Evolutionary conservation across 1,140 invertebrate species (phyloP).

Genomic region (Mamestra configurata): DNA sequence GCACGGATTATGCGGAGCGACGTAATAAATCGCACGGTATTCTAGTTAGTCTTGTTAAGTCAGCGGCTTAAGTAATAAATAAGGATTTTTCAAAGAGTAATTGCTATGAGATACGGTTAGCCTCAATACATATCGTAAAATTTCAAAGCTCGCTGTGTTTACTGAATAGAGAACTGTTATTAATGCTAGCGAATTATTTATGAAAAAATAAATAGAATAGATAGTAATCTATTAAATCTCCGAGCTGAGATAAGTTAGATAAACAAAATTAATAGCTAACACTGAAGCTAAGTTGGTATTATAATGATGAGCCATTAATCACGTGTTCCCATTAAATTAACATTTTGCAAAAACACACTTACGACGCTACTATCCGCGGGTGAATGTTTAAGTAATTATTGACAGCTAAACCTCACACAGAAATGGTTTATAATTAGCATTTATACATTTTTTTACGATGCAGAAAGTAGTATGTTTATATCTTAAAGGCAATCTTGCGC

Average conservation of each 20-base stretch:
- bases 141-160: slow-evolving; percentile 6
- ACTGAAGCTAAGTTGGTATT: slow-evolving; percentile 22
- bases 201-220: slow-evolving; percentile 30
- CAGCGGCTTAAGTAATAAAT: slow-evolving; percentile 37
- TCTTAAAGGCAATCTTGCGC: slow-evolving; percentile 12
- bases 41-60: slow-evolving; percentile 30
- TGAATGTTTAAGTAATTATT: slow-evolving; percentile 27
- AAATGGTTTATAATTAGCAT: slow-evolving; percentile 31
- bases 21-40: slow-evolving; percentile 49
- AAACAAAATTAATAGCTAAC: slow-evolving; percentile 36
- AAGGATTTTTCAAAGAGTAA: slow-evolving; percentile 35
- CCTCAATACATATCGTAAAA: slow-evolving; percentile 31
- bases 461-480: slow-evolving; percentile 34
- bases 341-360: slow-evolving; percentile 35
- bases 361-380: not conserved
- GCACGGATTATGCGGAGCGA: slow-evolving; percentile 47
- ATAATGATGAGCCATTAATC: slow-evolving; percentile 37
- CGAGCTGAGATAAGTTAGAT: slow-evolving; percentile 17
- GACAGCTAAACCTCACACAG: slow-evolving; percentile 17
- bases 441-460: slow-evolving; percentile 34
- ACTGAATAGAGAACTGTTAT: not conserved
- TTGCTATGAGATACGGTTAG: slow-evolving; percentile 9
- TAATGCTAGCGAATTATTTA: slow-evolving; percentile 28
- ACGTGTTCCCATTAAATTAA: slow-evolving; percentile 18
- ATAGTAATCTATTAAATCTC: slow-evolving; percentile 35